Evolutionary conservation across 1,140 invertebrate genomes (phyloP).

Genomic region (Dendroctonus valens): DNA sequence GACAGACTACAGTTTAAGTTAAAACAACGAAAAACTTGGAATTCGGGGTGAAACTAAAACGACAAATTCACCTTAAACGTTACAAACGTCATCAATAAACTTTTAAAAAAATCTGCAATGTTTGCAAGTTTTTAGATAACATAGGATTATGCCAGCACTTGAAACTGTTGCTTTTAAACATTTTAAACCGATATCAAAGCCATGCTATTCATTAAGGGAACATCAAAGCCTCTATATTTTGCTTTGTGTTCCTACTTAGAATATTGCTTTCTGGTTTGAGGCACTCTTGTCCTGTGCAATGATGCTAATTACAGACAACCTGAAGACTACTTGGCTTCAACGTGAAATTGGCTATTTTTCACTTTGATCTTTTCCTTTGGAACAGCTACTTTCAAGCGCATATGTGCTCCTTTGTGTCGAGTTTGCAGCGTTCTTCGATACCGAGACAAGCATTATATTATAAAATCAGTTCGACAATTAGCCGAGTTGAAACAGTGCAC

Average conservation of each 20-base stretch:
- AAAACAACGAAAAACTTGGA: too few species aligned
- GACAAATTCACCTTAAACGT: too few species aligned
- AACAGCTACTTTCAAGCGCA: constrained; percentile 2
- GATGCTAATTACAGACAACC: constrained; percentile 31
- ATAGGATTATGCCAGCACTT: too few species aligned
- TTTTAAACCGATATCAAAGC: constrained; percentile 14
- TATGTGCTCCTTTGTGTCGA: constrained; percentile 9
- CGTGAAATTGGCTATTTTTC: constrained; percentile 27
- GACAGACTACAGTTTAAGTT: too few species aligned
- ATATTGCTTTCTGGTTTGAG: constrained; percentile 20
- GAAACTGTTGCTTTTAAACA: constrained; percentile 8
- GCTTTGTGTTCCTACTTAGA: constrained; percentile 26
- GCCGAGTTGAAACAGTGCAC: too few species aligned
- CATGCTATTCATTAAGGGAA: constrained; percentile 14
- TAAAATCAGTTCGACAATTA: too few species aligned
- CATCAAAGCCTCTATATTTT: constrained; percentile 24
- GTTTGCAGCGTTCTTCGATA: background rate
- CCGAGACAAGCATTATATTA: background rate
- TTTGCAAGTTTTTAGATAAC: too few species aligned
- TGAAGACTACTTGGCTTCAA: constrained; percentile 25
- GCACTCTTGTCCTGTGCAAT: constrained; percentile 19
- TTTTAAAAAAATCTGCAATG: too few species aligned
- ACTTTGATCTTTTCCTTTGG: constrained; percentile 20
- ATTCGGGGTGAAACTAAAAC: too few species aligned
- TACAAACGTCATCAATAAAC: too few species aligned